Base-by-base conservation (phyloP, 2,888 invertebrate genomes). In the Acanthosepion pharaonis region DNA sequence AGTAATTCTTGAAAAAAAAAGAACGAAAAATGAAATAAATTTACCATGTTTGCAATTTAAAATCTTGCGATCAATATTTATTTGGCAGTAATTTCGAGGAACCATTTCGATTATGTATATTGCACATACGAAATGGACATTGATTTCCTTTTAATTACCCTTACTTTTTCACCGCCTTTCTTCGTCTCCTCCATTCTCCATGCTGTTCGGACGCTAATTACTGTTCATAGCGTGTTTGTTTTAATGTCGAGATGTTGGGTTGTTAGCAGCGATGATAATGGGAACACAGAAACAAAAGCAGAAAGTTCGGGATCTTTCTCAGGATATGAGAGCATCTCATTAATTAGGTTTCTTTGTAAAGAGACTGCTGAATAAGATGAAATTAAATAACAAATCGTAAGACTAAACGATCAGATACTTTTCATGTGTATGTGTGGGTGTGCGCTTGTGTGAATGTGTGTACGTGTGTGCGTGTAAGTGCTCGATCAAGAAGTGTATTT, bases 111-210 rank as follows among this genome's bases (percentile, higher is more conserved):
- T 78, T 78, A 78, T 78, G 78, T 78, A 78, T 78, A 78, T n/a
- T 78, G 78, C 78, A 78, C 78, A 78, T 78, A 78, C 78, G n/a
- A 78, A 78, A 78, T 78, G 78, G 78, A 78, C 78, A 78, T 78
- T 78, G 78, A 78, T 78, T 78, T 78, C 78, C 78, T 78, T 78
- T 78, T 78, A 78, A 78, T 78, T 78, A 78, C 78, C 78, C 78
- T 33, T 5, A 18, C 78, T 78, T n/a, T 78, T 33, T 78, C 78
- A 33, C n/a, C 78, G 11, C n/a, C 0, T 78, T 5, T 33, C n/a
- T 78, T 11, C 78, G 15, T 9, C n/a, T n/a, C 4, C n/a, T 18
- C 9, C 78, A 9, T 78, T n/a, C 78, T n/a, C n/a, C n/a, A 78
- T 78, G n/a, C 33, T 33, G n/a, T 78, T 78, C 78, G 15, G n/a